Base-by-base conservation (phyloP, 2,888 invertebrate genomes). In the Calliopum simillimum region DNA sequence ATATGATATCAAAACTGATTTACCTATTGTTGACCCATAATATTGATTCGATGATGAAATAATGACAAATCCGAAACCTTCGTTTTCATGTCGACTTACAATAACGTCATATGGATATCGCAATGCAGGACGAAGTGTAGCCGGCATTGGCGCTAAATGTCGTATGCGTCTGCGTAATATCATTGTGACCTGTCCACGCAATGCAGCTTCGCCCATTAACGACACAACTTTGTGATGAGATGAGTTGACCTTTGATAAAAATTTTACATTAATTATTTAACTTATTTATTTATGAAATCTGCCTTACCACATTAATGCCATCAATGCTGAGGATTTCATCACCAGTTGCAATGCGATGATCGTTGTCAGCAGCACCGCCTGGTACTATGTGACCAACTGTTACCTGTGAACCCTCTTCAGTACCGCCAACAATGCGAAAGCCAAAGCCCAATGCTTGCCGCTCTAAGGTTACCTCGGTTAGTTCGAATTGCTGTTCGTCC, bases 31-130 rank as follows among this genome's bases (percentile, higher is more conserved):
- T 1, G 94, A 94, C 41, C 94, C 94, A 73, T 86, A 84, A 86
- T 89, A 74, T 87, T 90, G 77, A 93, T 95, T 96, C 4, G 96
- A 94, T 5, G 96, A 96, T 0, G 98, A 98, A 79, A 99, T 98
- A 77, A 99, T 98, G 61, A 99, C 98, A 86, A 99, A 99, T 13
- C 99, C 99, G 85, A 99, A 99, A 4, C 99, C 99, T 86, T 99
- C 99, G 75, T 93, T 95, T 81, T 98, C 97, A 83, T 91, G 91
- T 64, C 98, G 89, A 72, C 93, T 93, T 1, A 99, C 95, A 1
- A 94, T 93, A 4, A 99, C 96, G 86, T 98, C 97, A 81, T 97
- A 97, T 0, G 97, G 96, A 81, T 85, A 86, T 8, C 81, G 82
- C 21, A 77, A 61, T 76, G 70, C 33, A 4, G 59, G 44, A 4